phyloP scores from a whole-genome alignment of 64 coral and sea anemone species.

The Pocillopora damicornis region DNA sequence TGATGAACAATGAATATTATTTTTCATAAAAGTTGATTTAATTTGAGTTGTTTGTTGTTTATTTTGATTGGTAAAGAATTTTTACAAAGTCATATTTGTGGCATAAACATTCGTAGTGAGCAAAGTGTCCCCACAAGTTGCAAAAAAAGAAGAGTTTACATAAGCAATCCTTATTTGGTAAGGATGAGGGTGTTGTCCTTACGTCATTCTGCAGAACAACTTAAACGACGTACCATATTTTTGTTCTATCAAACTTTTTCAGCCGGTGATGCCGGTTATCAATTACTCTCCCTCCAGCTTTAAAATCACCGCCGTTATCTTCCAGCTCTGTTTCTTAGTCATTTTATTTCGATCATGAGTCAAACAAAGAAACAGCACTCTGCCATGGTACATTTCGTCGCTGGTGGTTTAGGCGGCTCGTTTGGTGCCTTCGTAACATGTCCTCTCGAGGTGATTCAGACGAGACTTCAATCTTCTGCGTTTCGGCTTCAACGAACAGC shows the following conservation, averaged over 20 bases:
- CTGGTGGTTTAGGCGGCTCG: conserved; percentile 86
- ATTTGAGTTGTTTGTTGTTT: too few species aligned
- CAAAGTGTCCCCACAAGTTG: neutral
- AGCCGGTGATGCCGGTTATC: neutral
- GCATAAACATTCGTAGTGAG: too few species aligned
- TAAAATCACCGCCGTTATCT: neutral
- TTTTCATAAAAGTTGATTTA: too few species aligned
- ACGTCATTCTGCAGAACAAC: neutral
- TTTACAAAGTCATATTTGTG: too few species aligned
- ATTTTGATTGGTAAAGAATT: too few species aligned
- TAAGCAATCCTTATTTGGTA: conserved; percentile 22
- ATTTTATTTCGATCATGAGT: conserved; percentile 40
- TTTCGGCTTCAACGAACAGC: conserved; percentile 69
- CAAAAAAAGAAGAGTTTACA: neutral
- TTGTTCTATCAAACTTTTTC: neutral
- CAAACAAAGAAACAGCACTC: conserved; percentile 42
- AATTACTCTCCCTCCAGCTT: too few species aligned
- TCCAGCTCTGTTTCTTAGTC: neutral
- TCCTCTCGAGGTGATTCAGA: conserved; percentile 96
- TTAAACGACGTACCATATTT: neutral
- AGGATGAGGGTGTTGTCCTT: conserved; percentile 8
- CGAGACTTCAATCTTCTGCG: conserved; percentile 93
- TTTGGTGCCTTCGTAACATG: conserved; percentile 85
- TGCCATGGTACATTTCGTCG: conserved; percentile 74
- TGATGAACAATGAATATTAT: too few species aligned